Evolutionary conservation across 2,113 vertebrate species (phyloP).

Genomic region (Onychostruthus taczanowskii): DNA sequence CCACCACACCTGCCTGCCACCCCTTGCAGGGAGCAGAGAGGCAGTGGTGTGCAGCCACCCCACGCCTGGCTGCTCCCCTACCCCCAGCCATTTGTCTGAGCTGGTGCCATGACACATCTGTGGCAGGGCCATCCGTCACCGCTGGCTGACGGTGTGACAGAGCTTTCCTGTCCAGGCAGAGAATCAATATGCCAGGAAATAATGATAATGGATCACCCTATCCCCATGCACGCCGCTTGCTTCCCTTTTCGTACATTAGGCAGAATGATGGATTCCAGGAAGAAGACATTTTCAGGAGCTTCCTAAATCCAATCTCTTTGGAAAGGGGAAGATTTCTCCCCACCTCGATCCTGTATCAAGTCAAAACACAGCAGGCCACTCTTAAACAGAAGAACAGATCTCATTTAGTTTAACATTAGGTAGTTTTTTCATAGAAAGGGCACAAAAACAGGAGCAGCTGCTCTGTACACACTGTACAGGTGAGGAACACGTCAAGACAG

Average conservation of each 20-base stretch:
- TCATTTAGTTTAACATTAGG: neutral
- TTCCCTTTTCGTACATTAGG: neutral
- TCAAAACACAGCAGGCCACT: neutral
- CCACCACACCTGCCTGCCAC: neutral
- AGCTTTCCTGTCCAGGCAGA: conserved; percentile 28
- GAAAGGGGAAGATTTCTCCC: neutral
- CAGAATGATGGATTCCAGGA: neutral
- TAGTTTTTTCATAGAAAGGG: neutral
- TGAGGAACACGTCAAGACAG: neutral
- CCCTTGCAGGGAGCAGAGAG: neutral
- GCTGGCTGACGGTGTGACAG: neutral
- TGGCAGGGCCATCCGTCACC: conserved; percentile 3
- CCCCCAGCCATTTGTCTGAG: neutral
- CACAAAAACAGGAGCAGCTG: neutral
- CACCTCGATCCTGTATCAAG: neutral
- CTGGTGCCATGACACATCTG: neutral
- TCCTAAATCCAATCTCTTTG: neutral
- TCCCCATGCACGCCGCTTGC: neutral
- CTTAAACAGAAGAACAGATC: neutral
- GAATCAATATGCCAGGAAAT: conserved; percentile 69
- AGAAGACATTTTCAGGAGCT: neutral
- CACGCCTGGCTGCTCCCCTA: neutral
- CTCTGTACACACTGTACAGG: neutral
- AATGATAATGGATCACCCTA: conserved; percentile 63
- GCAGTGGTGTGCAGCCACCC: neutral